Percentiles rank a stretch among this genome's conserved stretches.
phyloP scores from a whole-genome alignment of 2,888 invertebrate genomes.

The Eristalis tenax region DNA sequence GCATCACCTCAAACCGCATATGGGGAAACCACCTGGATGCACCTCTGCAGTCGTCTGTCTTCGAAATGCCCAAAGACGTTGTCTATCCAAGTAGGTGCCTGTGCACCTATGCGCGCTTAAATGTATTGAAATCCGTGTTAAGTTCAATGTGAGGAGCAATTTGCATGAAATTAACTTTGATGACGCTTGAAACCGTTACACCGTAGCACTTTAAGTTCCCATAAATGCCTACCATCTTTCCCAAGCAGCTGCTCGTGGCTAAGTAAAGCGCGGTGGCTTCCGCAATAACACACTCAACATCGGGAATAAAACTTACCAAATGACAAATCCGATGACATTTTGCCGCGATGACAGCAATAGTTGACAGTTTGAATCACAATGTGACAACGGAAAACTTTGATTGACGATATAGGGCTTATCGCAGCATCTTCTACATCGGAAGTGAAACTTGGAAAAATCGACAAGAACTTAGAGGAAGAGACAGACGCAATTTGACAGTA shows the following conservation, averaged over 20 bases:
- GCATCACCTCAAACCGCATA: constrained; percentile 27
- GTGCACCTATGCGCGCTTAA: constrained; percentile 7
- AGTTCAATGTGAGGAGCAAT: constrained; percentile 61
- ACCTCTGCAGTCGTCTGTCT: neutral
- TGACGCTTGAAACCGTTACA: constrained; percentile 57
- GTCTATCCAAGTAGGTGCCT: neutral
- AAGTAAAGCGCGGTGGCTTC: neutral
- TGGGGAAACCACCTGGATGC: constrained; percentile 31
- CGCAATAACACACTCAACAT: neutral
- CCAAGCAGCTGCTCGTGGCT: neutral
- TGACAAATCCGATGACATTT: neutral
- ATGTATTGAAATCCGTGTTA: constrained; percentile 49
- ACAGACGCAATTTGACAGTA: constrained; percentile 26
- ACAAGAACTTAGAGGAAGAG: constrained; percentile 19
- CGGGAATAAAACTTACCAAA: neutral
- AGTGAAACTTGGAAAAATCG: constrained; percentile 18
- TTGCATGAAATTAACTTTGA: constrained; percentile 58
- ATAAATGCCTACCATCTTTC: constrained; percentile 32
- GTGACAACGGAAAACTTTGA: neutral
- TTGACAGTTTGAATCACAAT: neutral
- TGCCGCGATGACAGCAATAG: neutral
- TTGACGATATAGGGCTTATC: neutral
- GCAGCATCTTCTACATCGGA: neutral
- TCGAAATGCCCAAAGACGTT: neutral
- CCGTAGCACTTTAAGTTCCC: constrained; percentile 34